Evolutionary conservation across 2,888 invertebrate species (phyloP), one percentile per base, ranked within the genome.

Genomic region (Odontocolon sp.): DNA sequence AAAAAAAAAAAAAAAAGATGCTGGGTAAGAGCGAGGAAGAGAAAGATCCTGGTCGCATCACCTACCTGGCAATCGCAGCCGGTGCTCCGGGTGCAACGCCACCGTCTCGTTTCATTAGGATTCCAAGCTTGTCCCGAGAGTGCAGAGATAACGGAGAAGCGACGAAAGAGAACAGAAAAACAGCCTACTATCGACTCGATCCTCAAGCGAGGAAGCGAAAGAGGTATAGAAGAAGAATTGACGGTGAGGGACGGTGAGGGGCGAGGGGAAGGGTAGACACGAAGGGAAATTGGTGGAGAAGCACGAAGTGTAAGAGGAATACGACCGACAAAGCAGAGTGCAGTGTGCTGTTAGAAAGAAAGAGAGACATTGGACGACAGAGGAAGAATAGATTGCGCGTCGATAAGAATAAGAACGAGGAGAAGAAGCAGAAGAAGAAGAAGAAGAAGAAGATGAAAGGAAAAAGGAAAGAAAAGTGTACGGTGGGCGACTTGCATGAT

Each of bases 101-200:
- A 11, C 52, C 72, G 42, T 67, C 69, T 33, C 47, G 69, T 59
- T 81, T 79, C 74, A 79, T 84, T 81, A 78, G 70, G 57, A 82
- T 80, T 80, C 81, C 47, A 18, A 45, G 38, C 63, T 59, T 69
- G 74, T 77, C 59, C 66, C 47, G 38, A 6, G 50, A 68, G 57
- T 70, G 68, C 71, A 50, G 70, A 74, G 79, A 81, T 82, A 81
- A 81, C 71, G 28, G 67, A 67, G 59, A 54, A 74, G 36, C 28
- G 59, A 31, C 50, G 61, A 70, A 42, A 63, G 59, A 73, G 57
- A 72, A 23, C 40, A 40, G 40, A 64, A 71, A 56, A 67, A 73
- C 45, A 36, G 63, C 63, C 67, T 61, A 64, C 66, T 42, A 61
- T 64, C 47, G 56, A 71, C 23, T 28, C 63, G 26, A 40, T 45